These are phyloP conservation scores for Myopa tessellatipennis DNA, from an alignment of 2,888 invertebrate genomes.

Conservation along the genomic window DNA sequence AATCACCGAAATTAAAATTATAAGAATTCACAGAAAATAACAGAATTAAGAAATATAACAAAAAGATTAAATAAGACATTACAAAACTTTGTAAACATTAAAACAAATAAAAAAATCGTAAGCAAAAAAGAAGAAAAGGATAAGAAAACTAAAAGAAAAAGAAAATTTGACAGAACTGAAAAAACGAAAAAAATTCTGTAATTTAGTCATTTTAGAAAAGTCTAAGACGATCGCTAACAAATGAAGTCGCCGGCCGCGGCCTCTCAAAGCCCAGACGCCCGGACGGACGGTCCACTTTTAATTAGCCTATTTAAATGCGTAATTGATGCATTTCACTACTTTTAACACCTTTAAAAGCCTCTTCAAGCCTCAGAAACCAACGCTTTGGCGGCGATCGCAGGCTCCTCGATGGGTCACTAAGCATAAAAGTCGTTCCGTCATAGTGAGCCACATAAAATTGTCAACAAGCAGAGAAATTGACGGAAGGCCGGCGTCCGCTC, in stretches of 20 bases:
- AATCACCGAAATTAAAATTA: too few species aligned
- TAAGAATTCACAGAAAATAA: too few species aligned
- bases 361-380: not conserved
- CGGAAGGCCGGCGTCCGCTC: constrained; percentile 31
- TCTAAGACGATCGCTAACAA: not conserved
- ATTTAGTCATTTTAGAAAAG: not conserved
- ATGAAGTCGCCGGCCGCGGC: not conserved
- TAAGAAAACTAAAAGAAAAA: too few species aligned
- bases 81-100: not conserved
- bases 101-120: too few species aligned
- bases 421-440: constrained; percentile 31
- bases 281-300: not conserved
- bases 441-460: constrained; percentile 42
- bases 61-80: not conserved
- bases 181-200: not conserved
- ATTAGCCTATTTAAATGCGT: constrained; percentile 33
- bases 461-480: constrained; percentile 33
- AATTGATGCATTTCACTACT: constrained; percentile 32
- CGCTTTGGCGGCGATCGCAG: not conserved
- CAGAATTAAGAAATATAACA: not conserved
- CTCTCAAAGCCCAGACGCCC: not conserved
- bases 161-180: too few species aligned
- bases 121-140: too few species aligned
- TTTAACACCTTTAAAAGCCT: not conserved
- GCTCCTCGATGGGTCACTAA: constrained; percentile 27